Evolutionary conservation across 2,797 vertebrate genomes (phyloP), one percentile per base, ranked within the genome.

Genomic region (Knipowitschia caucasica): DNA sequence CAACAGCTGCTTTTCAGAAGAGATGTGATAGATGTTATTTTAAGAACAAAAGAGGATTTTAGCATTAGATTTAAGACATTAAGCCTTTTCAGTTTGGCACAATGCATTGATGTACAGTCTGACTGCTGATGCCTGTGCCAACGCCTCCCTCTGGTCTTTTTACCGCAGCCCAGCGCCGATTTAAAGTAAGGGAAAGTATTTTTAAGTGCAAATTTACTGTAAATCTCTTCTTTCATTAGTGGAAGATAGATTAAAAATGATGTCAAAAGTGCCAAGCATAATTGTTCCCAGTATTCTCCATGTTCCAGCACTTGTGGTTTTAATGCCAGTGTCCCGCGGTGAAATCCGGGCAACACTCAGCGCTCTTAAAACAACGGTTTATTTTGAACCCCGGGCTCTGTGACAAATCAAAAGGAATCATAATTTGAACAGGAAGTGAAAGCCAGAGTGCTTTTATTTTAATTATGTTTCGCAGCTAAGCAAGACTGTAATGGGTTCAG

Each of bases 381-480:
- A 30, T 55, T 43, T 20, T 50, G 31, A 50, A 35, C 21, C n/a
- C 17, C 12, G 24, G 10, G 8, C 18, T 18, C 7, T 35, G 31
- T 50, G 47, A 35, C 47, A 50, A 49, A 49, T 34, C 46, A 49
- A 49, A 49, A 31, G 35, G 34, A 50, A 8, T n/a, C 17, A 24
- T 50, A 12, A 25, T 35, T 50, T 34, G 10, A 15, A 6, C n/a
- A 5, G 4, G 10, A 29, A 31, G 46, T 35, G 47, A 4, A 10
- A 34, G 31, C 36, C 29, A 3, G 7, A 50, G 47, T 25, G 31
- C 31, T 24, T 21, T 50, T 24, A 17, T 51, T 51, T 27, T 51
- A 51, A 51, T 51, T 38, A 51, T n/a, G 10, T 51, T 26, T 26
- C 21, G 25, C 12, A 15, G 21, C 21, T 15, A 50, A 25, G 31